Evolutionary conservation across 1,140 invertebrate species (phyloP).

Genomic region (Oedothorax gibbosus): DNA sequence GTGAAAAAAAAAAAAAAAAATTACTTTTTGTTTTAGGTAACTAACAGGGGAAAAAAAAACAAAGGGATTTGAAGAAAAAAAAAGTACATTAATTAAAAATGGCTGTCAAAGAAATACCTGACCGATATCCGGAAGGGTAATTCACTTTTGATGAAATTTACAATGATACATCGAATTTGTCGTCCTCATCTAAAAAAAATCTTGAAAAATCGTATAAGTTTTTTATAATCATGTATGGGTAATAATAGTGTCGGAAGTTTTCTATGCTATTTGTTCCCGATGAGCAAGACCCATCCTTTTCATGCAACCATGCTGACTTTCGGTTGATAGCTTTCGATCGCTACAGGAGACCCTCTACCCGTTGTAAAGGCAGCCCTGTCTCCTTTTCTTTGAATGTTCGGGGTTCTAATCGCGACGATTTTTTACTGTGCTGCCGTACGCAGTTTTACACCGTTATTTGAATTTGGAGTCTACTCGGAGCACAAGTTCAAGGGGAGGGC

Average conservation of each 20-base stretch:
- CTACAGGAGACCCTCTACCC: slow-evolving; percentile 76
- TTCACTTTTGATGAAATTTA: slow-evolving; percentile 60
- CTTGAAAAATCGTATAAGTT: slow-evolving; percentile 73
- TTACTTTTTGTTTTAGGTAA: no score
- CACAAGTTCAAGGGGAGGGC: slow-evolving; percentile 63
- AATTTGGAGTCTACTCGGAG: slow-evolving; percentile 74
- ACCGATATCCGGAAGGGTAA: slow-evolving; percentile 48
- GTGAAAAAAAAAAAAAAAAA: no score
- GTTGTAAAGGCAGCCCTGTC: slow-evolving; percentile 74
- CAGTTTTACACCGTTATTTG: slow-evolving; percentile 80
- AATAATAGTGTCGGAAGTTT: slow-evolving; percentile 76
- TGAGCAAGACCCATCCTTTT: slow-evolving; percentile 79
- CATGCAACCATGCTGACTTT: slow-evolving; percentile 80
- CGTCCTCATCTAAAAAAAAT: slow-evolving; percentile 66
- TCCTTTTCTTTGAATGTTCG: slow-evolving; percentile 76
- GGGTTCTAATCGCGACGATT: slow-evolving; percentile 77
- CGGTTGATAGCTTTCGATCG: slow-evolving; percentile 78
- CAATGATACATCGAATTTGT: slow-evolving; percentile 65
- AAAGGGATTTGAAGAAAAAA: no score
- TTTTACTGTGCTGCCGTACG: slow-evolving; percentile 80
- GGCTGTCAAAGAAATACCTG: slow-evolving; percentile 54
- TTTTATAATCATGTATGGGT: slow-evolving; percentile 76
- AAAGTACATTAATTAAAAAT: neutral
- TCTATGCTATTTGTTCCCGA: slow-evolving; percentile 80
- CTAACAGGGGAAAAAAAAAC: no score